phyloP scores from a whole-genome alignment of 2,113 vertebrate species.

The Heterochromis multidens region DNA sequence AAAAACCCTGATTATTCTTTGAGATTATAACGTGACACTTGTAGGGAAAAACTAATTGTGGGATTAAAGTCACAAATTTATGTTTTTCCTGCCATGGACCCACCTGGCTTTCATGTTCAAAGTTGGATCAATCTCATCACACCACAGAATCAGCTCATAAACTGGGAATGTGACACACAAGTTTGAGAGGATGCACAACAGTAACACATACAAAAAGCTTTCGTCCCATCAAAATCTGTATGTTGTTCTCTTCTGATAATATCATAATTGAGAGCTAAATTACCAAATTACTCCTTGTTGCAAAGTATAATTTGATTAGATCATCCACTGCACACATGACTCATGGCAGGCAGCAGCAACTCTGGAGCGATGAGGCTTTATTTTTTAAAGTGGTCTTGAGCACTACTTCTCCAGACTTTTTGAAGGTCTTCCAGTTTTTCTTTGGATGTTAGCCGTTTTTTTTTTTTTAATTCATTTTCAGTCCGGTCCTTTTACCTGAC shows the following conservation, averaged over 20 bases:
- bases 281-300: background rate
- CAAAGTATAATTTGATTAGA: background rate
- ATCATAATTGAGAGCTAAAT: background rate
- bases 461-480: too few species aligned
- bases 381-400: background rate
- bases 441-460: too few species aligned
- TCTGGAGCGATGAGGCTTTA: background rate
- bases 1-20: background rate
- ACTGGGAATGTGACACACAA: background rate
- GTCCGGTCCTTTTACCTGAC: too few species aligned
- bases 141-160: background rate
- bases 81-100: background rate
- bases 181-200: background rate
- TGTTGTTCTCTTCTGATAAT: background rate
- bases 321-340: background rate
- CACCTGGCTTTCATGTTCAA: background rate
- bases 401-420: too few species aligned
- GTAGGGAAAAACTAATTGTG: background rate
- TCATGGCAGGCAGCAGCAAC: background rate
- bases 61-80: background rate
- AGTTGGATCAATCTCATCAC: background rate
- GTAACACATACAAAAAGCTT: background rate
- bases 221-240: rapidly evolving
- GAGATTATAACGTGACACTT: background rate
- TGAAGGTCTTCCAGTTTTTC: too few species aligned